phyloP scores from a whole-genome alignment of 2,797 vertebrate genomes.

The Syngnathus rostellatus region DNA sequence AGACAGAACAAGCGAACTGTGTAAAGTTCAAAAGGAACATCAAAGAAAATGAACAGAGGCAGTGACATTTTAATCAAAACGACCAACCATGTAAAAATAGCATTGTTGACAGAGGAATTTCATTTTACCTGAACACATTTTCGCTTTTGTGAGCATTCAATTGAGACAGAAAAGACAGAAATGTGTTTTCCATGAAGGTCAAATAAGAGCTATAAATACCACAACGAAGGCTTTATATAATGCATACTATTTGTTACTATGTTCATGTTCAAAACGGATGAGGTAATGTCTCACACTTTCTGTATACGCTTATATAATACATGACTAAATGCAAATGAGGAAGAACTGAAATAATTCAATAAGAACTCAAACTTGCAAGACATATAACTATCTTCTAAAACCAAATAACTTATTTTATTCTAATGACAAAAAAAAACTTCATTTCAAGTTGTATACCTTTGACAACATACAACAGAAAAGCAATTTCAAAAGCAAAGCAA shows the following conservation, averaged over 20 bases:
- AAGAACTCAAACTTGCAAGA: not conserved
- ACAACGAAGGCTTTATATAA: not conserved
- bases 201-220: slow-evolving; percentile 14
- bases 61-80: slow-evolving; percentile 73
- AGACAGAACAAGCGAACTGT: slow-evolving; percentile 71
- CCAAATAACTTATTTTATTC: not conserved
- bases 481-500: not conserved
- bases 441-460: not conserved
- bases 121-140: slow-evolving; percentile 47
- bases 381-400: not conserved
- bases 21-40: slow-evolving; percentile 75
- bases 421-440: not conserved
- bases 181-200: slow-evolving; percentile 45
- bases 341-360: not conserved
- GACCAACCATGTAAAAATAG: slow-evolving; percentile 57
- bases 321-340: not conserved
- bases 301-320: too few relatives aligned
- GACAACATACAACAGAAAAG: not conserved
- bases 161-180: slow-evolving; percentile 41
- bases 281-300: not conserved
- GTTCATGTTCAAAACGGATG: not conserved
- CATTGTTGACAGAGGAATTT: slow-evolving; percentile 56
- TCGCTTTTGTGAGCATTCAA: slow-evolving; percentile 26
- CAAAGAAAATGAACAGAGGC: slow-evolving; percentile 66
- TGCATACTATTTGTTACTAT: not conserved